phyloP scores from a whole-genome alignment of 2,113 vertebrate genomes.

The Chiloscyllium plagiosum region DNA sequence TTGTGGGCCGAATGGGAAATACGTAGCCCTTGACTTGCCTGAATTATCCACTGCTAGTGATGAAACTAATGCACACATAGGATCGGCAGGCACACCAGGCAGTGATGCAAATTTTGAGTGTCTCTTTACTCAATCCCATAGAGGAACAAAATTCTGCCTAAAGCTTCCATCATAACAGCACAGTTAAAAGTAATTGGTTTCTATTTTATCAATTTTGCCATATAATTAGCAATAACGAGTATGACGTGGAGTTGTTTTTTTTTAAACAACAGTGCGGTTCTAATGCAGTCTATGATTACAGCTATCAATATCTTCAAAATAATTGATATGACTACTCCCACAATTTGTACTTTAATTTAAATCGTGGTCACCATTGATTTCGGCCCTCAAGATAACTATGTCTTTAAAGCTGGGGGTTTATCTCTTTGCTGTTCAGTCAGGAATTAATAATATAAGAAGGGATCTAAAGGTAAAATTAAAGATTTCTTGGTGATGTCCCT shows the following conservation, averaged over 20 bases:
- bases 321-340: background rate
- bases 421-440: background rate
- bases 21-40: background rate
- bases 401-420: background rate
- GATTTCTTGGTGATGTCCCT: too few relatives aligned
- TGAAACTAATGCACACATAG: background rate
- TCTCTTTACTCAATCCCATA: background rate
- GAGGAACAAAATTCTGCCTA: background rate
- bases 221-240: background rate
- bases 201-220: background rate
- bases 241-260: background rate
- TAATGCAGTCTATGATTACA: background rate
- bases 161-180: background rate
- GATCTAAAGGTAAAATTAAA: background rate
- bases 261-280: background rate
- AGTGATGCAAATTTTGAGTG: background rate
- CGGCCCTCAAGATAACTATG: background rate
- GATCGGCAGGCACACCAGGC: background rate
- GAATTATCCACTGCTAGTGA: background rate
- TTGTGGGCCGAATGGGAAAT: too few relatives aligned
- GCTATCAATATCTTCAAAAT: background rate
- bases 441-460: background rate
- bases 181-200: background rate
- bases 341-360: background rate
- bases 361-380: background rate